Evolutionary conservation across 2,888 invertebrate genomes (phyloP).

Genomic region (Rugalucina vietnamica): DNA sequence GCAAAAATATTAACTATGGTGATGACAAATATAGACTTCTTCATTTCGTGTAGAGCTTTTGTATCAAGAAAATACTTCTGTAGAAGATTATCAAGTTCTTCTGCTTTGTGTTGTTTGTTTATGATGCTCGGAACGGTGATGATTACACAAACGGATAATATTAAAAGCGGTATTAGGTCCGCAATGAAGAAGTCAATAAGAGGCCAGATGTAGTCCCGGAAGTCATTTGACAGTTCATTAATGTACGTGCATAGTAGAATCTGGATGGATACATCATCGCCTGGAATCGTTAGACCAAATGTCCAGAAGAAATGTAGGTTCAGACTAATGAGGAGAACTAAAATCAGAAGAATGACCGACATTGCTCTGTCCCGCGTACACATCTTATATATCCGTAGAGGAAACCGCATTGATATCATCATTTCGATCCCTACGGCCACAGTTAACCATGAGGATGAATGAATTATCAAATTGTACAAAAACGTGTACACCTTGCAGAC

Average conservation of each 20-base stretch:
- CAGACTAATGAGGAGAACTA: conserved; percentile 79
- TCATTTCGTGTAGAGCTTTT: conserved; percentile 70
- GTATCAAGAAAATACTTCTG: conserved; percentile 76
- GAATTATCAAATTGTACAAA: conserved; percentile 74
- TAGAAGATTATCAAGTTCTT: conserved; percentile 62
- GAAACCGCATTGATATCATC: conserved; percentile 74
- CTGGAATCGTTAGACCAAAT: conserved; percentile 72
- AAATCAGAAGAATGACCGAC: conserved; percentile 78
- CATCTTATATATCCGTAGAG: conserved; percentile 74
- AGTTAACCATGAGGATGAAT: conserved; percentile 79
- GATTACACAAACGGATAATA: conserved; percentile 70
- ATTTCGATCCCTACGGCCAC: conserved; percentile 78
- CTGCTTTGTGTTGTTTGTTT: conserved; percentile 8
- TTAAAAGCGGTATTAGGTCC: conserved; percentile 74
- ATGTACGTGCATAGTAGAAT: conserved; percentile 67
- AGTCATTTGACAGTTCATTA: conserved; percentile 72
- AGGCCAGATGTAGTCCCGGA: conserved; percentile 78
- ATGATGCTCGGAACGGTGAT: conserved; percentile 39
- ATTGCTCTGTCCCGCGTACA: conserved; percentile 79
- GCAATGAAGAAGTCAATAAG: conserved; percentile 74
- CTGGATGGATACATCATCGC: conserved; percentile 52
- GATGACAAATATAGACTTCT: conserved; percentile 37
- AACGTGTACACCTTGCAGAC: conserved; percentile 82
- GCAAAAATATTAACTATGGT: conserved; percentile 28
- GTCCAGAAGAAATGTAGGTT: conserved; percentile 83